These are phyloP conservation scores for Samia ricini DNA, from an alignment of 1,140 invertebrate species.

Conservation along the genomic window DNA sequence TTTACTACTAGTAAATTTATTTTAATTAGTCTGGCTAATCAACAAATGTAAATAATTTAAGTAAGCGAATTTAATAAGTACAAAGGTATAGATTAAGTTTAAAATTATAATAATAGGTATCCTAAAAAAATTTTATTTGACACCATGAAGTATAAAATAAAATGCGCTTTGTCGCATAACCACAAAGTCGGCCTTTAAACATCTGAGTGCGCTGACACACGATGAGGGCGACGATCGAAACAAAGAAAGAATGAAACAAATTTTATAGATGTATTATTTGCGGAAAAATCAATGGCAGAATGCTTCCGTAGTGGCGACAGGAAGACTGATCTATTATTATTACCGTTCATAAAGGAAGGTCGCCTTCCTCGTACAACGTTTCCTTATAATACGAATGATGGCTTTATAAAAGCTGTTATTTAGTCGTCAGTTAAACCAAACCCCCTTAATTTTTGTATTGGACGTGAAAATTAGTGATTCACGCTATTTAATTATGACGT, in stretches of 20 bases:
- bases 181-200: background rate
- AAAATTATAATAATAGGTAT: no score
- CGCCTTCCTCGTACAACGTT: conserved; percentile 37
- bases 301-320: conserved; percentile 62
- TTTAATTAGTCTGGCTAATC: no score
- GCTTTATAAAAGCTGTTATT: conserved; percentile 64
- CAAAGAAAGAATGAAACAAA: conserved; percentile 45
- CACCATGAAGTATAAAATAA: background rate
- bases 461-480: conserved; percentile 25
- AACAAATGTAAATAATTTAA: no score
- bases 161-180: background rate
- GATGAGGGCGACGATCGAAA: conserved; percentile 40
- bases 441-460: conserved; percentile 33
- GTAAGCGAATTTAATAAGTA: no score
- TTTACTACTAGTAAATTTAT: no score
- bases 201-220: background rate
- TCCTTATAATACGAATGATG: conserved; percentile 49
- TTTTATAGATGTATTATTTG: conserved; percentile 61
- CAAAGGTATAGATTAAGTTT: no score
- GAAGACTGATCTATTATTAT: conserved; percentile 67
- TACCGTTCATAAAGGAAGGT: conserved; percentile 35
- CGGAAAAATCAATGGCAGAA: conserved; percentile 73
- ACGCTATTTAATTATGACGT: conserved; percentile 3
- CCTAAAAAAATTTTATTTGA: no score
- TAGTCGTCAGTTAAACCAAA: conserved; percentile 38